Conservation (phyloP, 2,888 invertebrate species). For the Esperia sulphurella region DNA sequence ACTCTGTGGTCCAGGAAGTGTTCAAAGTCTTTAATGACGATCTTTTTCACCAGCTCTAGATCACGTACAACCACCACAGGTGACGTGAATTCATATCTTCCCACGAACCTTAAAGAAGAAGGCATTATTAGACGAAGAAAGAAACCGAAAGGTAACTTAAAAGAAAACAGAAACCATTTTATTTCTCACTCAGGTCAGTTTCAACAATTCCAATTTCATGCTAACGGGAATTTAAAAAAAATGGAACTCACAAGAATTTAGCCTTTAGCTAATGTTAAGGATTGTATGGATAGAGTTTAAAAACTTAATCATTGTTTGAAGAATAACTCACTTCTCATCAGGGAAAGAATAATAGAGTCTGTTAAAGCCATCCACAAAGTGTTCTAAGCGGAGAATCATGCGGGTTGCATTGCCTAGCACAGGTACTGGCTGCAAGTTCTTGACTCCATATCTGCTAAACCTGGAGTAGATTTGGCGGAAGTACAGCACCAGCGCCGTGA, state of each 20-base stretch:
- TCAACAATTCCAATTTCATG: too few relatives aligned
- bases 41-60: conserved; percentile 67
- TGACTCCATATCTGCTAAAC: conserved; percentile 38
- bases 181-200: too few relatives aligned
- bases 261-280: too few relatives aligned
- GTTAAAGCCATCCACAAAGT: conserved; percentile 23
- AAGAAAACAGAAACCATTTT: too few relatives aligned
- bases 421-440: conserved; percentile 32
- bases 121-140: too few relatives aligned
- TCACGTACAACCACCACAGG: conserved; percentile 63
- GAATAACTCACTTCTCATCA: conserved; percentile 37
- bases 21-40: conserved; percentile 76
- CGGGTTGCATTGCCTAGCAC: conserved; percentile 41
- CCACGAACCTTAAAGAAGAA: conserved; percentile 55
- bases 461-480: conserved; percentile 31
- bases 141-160: too few relatives aligned
- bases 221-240: too few relatives aligned
- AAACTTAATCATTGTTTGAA: not conserved
- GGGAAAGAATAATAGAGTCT: conserved; percentile 35
- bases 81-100: conserved; percentile 58
- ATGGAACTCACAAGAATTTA: too few relatives aligned
- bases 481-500: conserved; percentile 28
- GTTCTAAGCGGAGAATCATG: conserved; percentile 23
- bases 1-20: conserved; percentile 69
- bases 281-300: not conserved